phyloP scores from a whole-genome alignment of 2,888 invertebrate genomes.

The Callyntrura guangdongensis region DNA sequence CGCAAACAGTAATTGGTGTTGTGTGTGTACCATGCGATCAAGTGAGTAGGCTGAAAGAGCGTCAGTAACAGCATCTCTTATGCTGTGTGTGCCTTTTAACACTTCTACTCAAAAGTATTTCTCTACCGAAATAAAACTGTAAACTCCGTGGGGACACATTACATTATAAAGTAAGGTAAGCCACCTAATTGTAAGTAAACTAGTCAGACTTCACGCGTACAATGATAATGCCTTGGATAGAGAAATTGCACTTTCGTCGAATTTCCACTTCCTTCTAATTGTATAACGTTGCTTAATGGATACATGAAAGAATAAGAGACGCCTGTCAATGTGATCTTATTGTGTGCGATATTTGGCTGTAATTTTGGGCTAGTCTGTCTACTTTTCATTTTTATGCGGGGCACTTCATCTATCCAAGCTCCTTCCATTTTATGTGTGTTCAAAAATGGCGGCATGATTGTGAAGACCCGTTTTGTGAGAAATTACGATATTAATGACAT shows the following conservation, averaged over 20 bases:
- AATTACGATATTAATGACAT: not conserved
- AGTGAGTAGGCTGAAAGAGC: conserved; percentile 13
- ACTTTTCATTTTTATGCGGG: conserved; percentile 49
- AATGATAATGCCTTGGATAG: not conserved
- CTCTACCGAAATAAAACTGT: conserved; percentile 55
- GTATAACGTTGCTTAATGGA: not conserved
- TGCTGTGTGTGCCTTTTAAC: not conserved
- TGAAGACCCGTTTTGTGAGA: not conserved
- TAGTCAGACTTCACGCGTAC: not conserved
- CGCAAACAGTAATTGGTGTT: conserved; percentile 29
- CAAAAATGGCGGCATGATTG: not conserved
- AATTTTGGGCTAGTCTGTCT: not conserved
- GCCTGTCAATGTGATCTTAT: no score
- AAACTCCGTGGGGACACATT: conserved; percentile 54
- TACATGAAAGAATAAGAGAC: not conserved
- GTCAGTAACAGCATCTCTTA: not conserved
- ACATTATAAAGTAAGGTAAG: conserved; percentile 38
- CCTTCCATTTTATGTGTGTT: not conserved
- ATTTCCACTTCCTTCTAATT: not conserved
- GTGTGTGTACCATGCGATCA: conserved; percentile 4
- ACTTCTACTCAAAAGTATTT: not conserved
- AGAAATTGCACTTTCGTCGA: not conserved
- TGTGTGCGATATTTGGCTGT: not conserved
- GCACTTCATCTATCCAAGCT: not conserved
- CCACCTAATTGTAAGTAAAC: conserved; percentile 3